phyloP scores from a whole-genome alignment of 1,140 invertebrate species.

The Micrasema minimum region DNA sequence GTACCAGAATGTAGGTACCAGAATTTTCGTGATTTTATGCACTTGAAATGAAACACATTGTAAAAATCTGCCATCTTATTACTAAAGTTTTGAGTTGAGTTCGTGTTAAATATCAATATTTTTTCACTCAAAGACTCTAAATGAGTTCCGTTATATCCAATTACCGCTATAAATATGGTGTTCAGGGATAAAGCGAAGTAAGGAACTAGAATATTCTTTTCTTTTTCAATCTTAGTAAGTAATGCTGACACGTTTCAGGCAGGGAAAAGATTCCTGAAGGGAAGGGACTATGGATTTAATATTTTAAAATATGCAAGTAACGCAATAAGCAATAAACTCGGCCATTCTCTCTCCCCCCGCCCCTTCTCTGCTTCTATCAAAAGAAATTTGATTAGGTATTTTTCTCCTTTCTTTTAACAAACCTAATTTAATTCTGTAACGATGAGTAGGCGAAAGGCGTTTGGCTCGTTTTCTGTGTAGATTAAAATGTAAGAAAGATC shows the following conservation, averaged over 20 bases:
- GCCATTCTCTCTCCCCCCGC: slow-evolving; percentile 19
- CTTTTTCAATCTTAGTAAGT: slow-evolving; percentile 43
- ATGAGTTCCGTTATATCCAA: background rate
- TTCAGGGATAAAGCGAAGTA: slow-evolving; percentile 32
- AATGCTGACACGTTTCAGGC: slow-evolving; percentile 41
- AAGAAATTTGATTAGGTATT: slow-evolving; percentile 49
- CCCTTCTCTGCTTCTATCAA: slow-evolving; percentile 40
- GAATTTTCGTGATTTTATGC: no score
- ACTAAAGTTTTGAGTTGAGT: no score
- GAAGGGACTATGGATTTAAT: slow-evolving; percentile 43
- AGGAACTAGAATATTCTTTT: slow-evolving; percentile 33
- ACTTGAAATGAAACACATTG: no score
- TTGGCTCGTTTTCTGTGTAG: slow-evolving; percentile 30
- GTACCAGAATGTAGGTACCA: no score
- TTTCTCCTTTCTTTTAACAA: slow-evolving; percentile 38
- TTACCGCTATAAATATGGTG: slow-evolving; percentile 32
- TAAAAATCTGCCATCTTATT: no score
- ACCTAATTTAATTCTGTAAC: slow-evolving; percentile 50
- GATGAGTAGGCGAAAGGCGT: slow-evolving; percentile 45
- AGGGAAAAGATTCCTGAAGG: slow-evolving; percentile 14
- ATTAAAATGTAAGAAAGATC: no score
- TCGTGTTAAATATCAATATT: no score
- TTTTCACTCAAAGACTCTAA: no score
- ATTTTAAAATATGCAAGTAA: slow-evolving; percentile 53
- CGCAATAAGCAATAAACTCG: slow-evolving; percentile 51